phyloP scores from a whole-genome alignment of 1,140 invertebrate genomes.

The Diabrotica virgifera region DNA sequence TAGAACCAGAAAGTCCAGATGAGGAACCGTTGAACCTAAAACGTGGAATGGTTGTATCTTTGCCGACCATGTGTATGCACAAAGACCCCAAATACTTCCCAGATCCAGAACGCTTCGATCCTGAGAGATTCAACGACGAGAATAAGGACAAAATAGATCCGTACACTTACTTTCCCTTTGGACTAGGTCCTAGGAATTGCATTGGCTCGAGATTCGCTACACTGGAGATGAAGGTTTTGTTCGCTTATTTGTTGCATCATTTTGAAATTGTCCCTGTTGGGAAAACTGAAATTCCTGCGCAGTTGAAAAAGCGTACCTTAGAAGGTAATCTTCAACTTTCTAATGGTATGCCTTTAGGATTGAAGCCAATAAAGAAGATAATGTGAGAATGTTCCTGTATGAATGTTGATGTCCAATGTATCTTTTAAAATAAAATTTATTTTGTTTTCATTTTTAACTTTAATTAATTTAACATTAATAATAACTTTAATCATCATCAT shows the following conservation, averaged over 20 bases:
- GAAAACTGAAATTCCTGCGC: constrained; percentile 42
- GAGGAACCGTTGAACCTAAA: constrained; percentile 40
- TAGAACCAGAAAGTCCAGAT: constrained; percentile 23
- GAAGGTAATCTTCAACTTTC: not conserved
- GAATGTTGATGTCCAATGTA: no score
- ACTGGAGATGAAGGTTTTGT: constrained; percentile 49
- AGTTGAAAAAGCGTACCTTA: constrained; percentile 12
- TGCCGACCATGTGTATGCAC: constrained; percentile 58
- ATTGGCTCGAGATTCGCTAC: constrained; percentile 50
- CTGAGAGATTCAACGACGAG: constrained; percentile 53
- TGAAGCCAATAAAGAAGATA: not conserved
- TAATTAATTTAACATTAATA: no score
- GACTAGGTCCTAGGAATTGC: constrained; percentile 50
- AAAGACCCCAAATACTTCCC: constrained; percentile 59
- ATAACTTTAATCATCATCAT: no score
- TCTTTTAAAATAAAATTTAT: no score
- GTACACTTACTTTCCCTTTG: constrained; percentile 46
- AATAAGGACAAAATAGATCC: constrained; percentile 40
- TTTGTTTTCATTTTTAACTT: no score
- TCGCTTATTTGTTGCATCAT: constrained; percentile 53
- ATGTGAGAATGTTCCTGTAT: no score
- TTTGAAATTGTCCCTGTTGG: constrained; percentile 52
- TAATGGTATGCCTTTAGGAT: not conserved
- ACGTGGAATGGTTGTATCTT: constrained; percentile 46
- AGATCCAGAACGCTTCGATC: constrained; percentile 58